phyloP scores from a whole-genome alignment of 1,140 invertebrate species.

The Plodia interpunctella region DNA sequence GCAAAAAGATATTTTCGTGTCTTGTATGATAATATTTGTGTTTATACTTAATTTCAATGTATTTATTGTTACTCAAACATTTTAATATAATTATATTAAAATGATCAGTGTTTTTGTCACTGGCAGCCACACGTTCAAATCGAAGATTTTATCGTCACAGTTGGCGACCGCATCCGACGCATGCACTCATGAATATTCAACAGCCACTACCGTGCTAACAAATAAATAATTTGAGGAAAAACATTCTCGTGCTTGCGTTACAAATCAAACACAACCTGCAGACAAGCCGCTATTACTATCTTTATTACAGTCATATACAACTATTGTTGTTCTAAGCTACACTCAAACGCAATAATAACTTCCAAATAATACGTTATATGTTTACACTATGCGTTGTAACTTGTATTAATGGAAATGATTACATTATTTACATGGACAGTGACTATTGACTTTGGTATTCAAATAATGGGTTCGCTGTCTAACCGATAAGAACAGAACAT shows the following conservation, averaged over 20 bases:
- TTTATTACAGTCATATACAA: neutral
- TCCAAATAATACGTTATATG: slow-evolving; percentile 2
- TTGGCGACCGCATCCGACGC: slow-evolving; percentile 3
- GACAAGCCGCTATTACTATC: neutral
- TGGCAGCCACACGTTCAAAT: neutral
- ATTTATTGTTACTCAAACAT: no score
- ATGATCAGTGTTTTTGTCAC: neutral
- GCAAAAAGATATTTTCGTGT: no score
- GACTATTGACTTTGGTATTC: slow-evolving; percentile 43
- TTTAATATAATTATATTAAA: neutral
- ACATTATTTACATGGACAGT: slow-evolving; percentile 18
- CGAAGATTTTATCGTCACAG: slow-evolving; percentile 6
- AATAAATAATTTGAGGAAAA: slow-evolving; percentile 6
- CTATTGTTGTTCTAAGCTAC: slow-evolving; percentile 5
- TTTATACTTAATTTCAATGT: no score
- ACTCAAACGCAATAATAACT: slow-evolving; percentile 4
- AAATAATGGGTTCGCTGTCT: slow-evolving; percentile 42
- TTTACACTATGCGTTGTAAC: slow-evolving; percentile 9
- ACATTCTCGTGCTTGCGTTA: neutral
- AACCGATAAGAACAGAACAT: slow-evolving; percentile 46
- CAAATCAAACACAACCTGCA: slow-evolving; percentile 5
- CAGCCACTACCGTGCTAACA: neutral
- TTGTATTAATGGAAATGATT: slow-evolving; percentile 15
- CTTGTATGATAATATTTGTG: no score
- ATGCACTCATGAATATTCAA: slow-evolving; percentile 5